These are phyloP conservation scores for Intellagama lesueurii DNA, from an alignment of 2,797 vertebrate genomes.

Conservation along the genomic window DNA sequence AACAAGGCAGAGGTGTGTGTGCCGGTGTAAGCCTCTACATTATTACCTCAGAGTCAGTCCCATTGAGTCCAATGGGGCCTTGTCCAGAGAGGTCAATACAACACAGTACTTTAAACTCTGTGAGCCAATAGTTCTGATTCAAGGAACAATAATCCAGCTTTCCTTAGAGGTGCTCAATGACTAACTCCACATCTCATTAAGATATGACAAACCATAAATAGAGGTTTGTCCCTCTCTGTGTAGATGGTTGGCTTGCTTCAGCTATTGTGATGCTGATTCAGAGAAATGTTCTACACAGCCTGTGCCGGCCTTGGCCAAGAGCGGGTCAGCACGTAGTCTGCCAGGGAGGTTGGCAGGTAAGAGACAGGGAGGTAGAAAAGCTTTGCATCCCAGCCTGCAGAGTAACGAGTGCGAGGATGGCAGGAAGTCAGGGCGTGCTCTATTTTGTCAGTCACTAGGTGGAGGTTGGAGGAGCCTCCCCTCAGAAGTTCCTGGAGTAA, in stretches of 20 bases:
- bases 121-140: too few species aligned
- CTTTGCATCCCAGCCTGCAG: constrained; percentile 88
- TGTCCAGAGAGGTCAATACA: too few species aligned
- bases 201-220: not conserved
- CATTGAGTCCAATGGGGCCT: too few species aligned
- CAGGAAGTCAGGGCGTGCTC: constrained; percentile 86
- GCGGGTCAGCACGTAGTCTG: constrained; percentile 71
- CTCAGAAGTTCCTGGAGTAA: rapidly evolving
- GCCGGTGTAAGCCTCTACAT: too few species aligned
- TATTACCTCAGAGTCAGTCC: too few species aligned
- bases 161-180: not conserved
- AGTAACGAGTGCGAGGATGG: constrained; percentile 85
- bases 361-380: constrained; percentile 87
- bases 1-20: too few species aligned
- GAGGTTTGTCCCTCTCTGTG: not conserved
- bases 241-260: not conserved
- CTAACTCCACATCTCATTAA: not conserved
- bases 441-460: constrained; percentile 86
- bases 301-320: constrained; percentile 44
- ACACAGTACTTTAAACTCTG: too few species aligned
- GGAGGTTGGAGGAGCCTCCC: constrained; percentile 63
- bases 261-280: not conserved
- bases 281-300: constrained; percentile 15
- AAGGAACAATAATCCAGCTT: too few species aligned
- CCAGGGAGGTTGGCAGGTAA: constrained; percentile 84